Conservation (phyloP, 2,888 invertebrate species). For the Drosophila sordidula region DNA sequence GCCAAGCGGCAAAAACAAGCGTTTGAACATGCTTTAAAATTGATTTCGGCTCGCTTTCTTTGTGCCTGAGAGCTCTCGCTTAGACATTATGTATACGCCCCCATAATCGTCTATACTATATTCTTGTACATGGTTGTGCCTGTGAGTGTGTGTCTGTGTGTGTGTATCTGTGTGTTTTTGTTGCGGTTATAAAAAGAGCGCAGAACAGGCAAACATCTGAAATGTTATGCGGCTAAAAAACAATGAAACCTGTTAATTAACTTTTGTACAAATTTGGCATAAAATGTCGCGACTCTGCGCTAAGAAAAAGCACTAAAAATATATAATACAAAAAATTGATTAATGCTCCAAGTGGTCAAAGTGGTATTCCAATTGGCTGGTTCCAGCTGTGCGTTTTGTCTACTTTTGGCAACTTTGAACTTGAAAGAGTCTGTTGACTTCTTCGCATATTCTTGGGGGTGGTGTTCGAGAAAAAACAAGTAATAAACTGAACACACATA, state of each 20-base stretch:
- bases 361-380: constrained; percentile 34
- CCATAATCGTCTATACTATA: constrained; percentile 39
- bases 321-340: constrained; percentile 59
- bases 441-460: constrained; percentile 1
- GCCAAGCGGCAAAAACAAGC: constrained; percentile 34
- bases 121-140: neutral
- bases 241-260: constrained; percentile 78
- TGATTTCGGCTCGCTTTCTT: constrained; percentile 63
- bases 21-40: constrained; percentile 46
- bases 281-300: constrained; percentile 59
- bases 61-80: constrained; percentile 34
- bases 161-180: constrained; percentile 21
- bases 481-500: constrained; percentile 1
- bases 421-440: constrained; percentile 73
- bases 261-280: constrained; percentile 71
- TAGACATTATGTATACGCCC: constrained; percentile 70
- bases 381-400: constrained; percentile 13
- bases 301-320: constrained; percentile 28
- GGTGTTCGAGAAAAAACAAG: neutral
- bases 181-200: constrained; percentile 42
- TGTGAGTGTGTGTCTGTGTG: constrained; percentile 7
- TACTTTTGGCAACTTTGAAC: constrained; percentile 52
- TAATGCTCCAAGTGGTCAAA: constrained; percentile 56
- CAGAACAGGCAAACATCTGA: constrained; percentile 36
- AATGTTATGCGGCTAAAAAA: constrained; percentile 37